Percentiles rank a stretch among this genome's conserved stretches.
Evolutionary conservation across 1,140 invertebrate species (phyloP).

Genomic region (Sinella curviseta): DNA sequence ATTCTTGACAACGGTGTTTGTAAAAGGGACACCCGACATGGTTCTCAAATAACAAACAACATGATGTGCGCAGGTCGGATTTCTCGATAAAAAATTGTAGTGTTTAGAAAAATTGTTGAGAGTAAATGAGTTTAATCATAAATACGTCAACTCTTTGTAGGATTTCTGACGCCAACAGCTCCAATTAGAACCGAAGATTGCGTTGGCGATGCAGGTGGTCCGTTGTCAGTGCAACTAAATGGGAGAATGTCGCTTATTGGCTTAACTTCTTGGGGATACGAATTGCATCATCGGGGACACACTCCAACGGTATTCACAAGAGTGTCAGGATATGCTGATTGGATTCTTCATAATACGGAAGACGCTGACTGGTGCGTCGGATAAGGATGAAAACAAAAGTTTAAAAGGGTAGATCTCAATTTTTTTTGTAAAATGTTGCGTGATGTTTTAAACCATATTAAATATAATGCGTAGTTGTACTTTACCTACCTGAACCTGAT

Average conservation of each 20-base stretch:
- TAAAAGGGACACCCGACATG: constrained; percentile 40
- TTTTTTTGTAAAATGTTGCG: too few relatives aligned
- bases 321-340: constrained; percentile 26
- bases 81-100: too few relatives aligned
- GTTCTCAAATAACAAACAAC: not conserved
- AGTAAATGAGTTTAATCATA: too few relatives aligned
- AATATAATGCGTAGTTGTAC: too few relatives aligned
- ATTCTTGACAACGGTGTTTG: constrained; percentile 46
- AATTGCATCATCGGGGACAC: constrained; percentile 2
- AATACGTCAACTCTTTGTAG: too few relatives aligned
- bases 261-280: constrained; percentile 8
- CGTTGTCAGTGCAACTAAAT: not conserved
- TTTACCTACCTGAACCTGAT: too few relatives aligned
- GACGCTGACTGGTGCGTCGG: constrained; percentile 43
- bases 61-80: constrained; percentile 27
- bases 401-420: not conserved
- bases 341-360: constrained; percentile 33
- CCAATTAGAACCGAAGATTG: constrained; percentile 6
- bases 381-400: not conserved
- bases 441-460: too few relatives aligned
- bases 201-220: constrained; percentile 18
- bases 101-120: too few relatives aligned
- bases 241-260: constrained; percentile 11
- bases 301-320: constrained; percentile 2
- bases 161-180: not conserved